A percentile compares a stretch with the other conserved stretches of the same genome.
These are phyloP conservation scores for Spondyliosoma cantharus DNA, from an alignment of 2,797 vertebrate species.

Conservation along the genomic window DNA sequence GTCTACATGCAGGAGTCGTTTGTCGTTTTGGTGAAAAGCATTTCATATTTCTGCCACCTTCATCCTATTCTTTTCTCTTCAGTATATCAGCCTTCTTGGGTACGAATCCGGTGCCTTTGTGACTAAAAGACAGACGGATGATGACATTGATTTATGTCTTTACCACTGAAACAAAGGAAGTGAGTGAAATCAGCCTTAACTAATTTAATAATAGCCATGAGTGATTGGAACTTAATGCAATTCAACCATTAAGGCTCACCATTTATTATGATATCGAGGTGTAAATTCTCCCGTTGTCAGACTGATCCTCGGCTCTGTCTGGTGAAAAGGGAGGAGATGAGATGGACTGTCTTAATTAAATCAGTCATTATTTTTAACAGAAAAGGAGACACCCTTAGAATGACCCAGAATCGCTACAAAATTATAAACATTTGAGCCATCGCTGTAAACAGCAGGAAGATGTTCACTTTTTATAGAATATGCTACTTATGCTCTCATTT, in stretches of 20 bases:
- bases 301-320: not conserved
- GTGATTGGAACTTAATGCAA: slow-evolving; percentile 21
- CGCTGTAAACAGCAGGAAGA: not conserved
- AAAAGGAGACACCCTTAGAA: not conserved
- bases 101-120: slow-evolving; percentile 2
- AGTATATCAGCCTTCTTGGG: not conserved
- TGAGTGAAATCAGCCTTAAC: slow-evolving; percentile 37
- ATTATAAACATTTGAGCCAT: not conserved
- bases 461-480: not conserved
- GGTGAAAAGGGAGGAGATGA: slow-evolving; percentile 10
- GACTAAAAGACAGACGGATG: slow-evolving; percentile 18
- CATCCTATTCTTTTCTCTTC: not conserved
- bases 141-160: slow-evolving; percentile 18
- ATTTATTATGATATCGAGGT: slow-evolving; percentile 1
- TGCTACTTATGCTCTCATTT: not conserved
- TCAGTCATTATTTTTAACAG: slow-evolving; percentile 2
- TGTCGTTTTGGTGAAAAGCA: not conserved
- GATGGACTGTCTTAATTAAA: slow-evolving; percentile 20
- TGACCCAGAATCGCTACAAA: not conserved
- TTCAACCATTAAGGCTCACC: slow-evolving; percentile 23
- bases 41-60: not conserved
- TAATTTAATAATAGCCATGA: slow-evolving; percentile 45
- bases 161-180: not conserved
- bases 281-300: slow-evolving; percentile 6
- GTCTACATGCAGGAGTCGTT: slow-evolving; percentile 33